Base-by-base conservation (phyloP, 2,113 vertebrate species). In the Thermophis baileyi region DNA sequence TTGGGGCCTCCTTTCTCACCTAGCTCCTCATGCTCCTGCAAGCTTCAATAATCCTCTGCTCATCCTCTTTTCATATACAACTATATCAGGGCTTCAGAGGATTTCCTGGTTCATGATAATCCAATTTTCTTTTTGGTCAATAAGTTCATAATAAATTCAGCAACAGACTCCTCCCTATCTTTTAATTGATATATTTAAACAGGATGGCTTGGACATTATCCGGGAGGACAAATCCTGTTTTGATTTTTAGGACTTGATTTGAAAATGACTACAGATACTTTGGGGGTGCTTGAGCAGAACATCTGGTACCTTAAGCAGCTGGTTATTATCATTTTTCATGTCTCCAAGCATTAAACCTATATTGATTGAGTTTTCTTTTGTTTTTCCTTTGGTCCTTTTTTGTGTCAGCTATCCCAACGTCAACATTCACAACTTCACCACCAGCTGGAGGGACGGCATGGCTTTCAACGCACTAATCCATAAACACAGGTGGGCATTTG, bases 401-500 rank as follows among this genome's bases (percentile, higher is more conserved):
- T 90, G 94, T 86, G 93, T 5, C 97, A 99, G 99, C 24, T 99
- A 99, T 95, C 98, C 98, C 87, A 99, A 99, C 0, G 99, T 99
- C 96, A 99, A 99, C 96, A 99, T 99, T 95, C 99, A 98, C 97
- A 99, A 99, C 97, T 99, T 99, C 92, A 98, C 98, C 63, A 99
- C 99, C 0, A 99, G 99, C 98, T 99, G 99, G 99, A 98, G 99
- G 89, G 99, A 99, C 0, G 99, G 99, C 18, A 99, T 99, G 99
- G 99, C 99, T 11, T 99, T 99, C 98, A 99, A 99, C 6, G 99
- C 99, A 6, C 98, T 99, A 92, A 99, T 99, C 95, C 99, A 99
- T 97, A 99, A 99, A 97, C 99, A 99, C 98, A 98, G 99, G 99
- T 99, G 97, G 0, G 90, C 93, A 44, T 35, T 86, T 6, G 20